Base-by-base conservation (phyloP, 2,113 vertebrate genomes). In the Petrocephalus zakoni region DNA sequence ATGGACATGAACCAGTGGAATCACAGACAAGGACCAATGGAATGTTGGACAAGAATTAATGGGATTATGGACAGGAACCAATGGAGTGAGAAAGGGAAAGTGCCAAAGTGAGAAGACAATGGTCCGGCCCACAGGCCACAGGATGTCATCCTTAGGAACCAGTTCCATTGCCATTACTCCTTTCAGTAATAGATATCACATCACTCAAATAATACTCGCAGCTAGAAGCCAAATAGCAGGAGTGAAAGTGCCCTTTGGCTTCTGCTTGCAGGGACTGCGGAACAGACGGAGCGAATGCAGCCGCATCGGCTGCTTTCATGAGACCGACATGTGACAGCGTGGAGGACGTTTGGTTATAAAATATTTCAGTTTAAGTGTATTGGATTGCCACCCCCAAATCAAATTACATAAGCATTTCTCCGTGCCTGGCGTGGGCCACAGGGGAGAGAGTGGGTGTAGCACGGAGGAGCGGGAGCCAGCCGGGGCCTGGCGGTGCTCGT, bases 321-420 rank as follows among this genome's bases (percentile, higher is more conserved):
- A 56, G 29, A 82, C 21, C 51, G 29, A 82, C 10, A 47, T 37
- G 53, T 42, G 29, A 51, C 46, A 47, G 37, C 51, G 19, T 7
- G 75, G 75, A 55, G 75, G 56, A 89, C 49, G 87, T 72, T 89
- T 51, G 11, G 89, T 90, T 90, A 90, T 88, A 84, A 90, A 89
- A 91, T 92, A 84, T 93, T 88, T 89, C 68, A 85, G 87, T 87
- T 86, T 87, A 86, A 90, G 89, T 56, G 83, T 87, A 72, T 88
- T 91, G 68, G 85, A 91, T 90, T 89, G 88, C 92, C 91, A 89
- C 91, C 91, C 89, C 90, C 91, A 92, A 92, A 90, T 88, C 52
- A 81, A 84, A 90, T 93, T 92, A 93, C 91, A 89, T 92, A 93
- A 93, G 89, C 83, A 64, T 81, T 88, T 90, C 88, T 90, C 52